Percentiles rank a stretch among this genome's conserved stretches.
Conservation (phyloP, 92 coral and sea anemone species). For the Actinernus sp. region DNA sequence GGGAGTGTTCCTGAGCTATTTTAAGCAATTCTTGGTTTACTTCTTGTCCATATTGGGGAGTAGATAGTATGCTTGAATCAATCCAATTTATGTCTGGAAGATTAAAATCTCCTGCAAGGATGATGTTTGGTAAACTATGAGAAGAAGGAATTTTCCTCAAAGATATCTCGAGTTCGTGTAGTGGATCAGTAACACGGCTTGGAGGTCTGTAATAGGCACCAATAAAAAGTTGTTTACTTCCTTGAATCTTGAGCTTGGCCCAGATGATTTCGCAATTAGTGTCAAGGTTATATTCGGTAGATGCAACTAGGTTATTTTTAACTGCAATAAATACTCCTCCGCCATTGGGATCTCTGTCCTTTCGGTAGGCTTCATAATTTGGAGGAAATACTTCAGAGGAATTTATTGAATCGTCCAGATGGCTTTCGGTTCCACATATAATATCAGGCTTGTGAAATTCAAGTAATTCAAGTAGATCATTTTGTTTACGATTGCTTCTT, state of each 20-base stretch:
- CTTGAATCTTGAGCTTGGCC: constrained; percentile 23
- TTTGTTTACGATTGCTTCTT: constrained; percentile 5
- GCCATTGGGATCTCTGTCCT: constrained; percentile 15
- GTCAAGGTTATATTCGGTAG: constrained; percentile 5
- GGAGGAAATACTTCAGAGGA: constrained; percentile 34
- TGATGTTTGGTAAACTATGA: constrained; percentile 21
- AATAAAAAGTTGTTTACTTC: constrained; percentile 30
- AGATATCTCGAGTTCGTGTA: constrained; percentile 8
- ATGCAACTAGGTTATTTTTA: constrained; percentile 19
- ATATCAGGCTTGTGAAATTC: constrained; percentile 48
- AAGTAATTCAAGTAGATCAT: constrained; percentile 26
- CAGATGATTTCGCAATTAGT: constrained; percentile 25
- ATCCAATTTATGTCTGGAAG: constrained; percentile 35
- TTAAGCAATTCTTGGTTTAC: constrained; percentile 39
- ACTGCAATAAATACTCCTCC: constrained; percentile 36
- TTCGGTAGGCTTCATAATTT: constrained; percentile 19
- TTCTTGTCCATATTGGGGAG: constrained; percentile 40
- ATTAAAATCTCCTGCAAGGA: constrained; percentile 40
- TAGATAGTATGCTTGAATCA: constrained; percentile 5
- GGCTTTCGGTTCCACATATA: constrained; percentile 48
- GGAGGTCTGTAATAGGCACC: constrained; percentile 31
- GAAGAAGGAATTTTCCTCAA: constrained; percentile 6
- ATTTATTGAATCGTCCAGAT: constrained; percentile 40
- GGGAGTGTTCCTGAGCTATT: constrained; percentile 9
- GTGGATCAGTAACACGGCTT: constrained; percentile 26